Evolutionary conservation across 1,140 invertebrate species (phyloP), one percentile per base, ranked within the genome.

Genomic region (Drosophila pandora): DNA sequence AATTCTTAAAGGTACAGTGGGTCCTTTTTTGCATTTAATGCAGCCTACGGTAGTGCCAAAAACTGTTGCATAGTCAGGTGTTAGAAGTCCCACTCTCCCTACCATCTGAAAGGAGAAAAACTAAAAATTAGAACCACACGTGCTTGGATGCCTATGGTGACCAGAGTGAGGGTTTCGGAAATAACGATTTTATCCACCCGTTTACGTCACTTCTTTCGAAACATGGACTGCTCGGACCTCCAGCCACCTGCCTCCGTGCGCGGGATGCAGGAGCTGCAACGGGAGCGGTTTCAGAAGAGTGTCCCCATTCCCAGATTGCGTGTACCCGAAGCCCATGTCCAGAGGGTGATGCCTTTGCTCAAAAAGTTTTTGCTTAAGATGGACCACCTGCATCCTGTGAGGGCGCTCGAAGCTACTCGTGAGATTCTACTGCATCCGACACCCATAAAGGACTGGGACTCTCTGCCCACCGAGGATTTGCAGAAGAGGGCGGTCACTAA

Each of bases 301-400:
- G 90, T 96, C 9, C 81, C 91, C 67, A 92, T 97, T 25, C 95
- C 95, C 7, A 93, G 87, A 68, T 65, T 97, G 9, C 78, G 91
- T 61, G 71, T 94, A 10, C 62, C 73, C 0, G 92, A 92, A 21
- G 78, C 85, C 2, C 92, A 92, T 28, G 73, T 95, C 1, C 92
- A 93, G 12, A 92, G 92, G 64, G 79, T 94, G 8, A 92, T 93
- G 53, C 93, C 93, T 43, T 61, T 93, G 30, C 72, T 96, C 6
- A 96, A 95, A 87, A 93, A 94, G 17, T 95, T 95, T 79, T 90
- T 97, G 12, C 92, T 98, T 4, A 97, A 97, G 93, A 88, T 97
- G 5, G 93, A 94, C 49, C 94, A 95, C 17, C 95, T 97, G 25
- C 96, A 96, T 84, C 93, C 96, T 5, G 92, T 98, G 28, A 92